Conservation (phyloP, 2,888 invertebrate genomes). For the Lepidocyrtoides sp. region DNA sequence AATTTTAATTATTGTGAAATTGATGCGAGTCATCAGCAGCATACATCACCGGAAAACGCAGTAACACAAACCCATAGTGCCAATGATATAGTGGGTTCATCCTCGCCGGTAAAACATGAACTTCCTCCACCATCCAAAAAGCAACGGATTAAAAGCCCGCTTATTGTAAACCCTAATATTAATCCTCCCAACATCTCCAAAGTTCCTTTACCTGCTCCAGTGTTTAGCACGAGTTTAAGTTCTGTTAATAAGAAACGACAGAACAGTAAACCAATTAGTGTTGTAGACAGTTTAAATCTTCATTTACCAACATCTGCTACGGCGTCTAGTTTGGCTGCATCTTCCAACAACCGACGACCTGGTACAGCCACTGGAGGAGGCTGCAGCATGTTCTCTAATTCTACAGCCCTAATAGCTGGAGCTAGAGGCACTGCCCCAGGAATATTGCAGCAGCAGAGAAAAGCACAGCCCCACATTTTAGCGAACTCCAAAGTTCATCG, state of each 20-base stretch:
- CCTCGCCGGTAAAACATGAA: slow-evolving; percentile 31
- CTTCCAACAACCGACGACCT: slow-evolving; percentile 76
- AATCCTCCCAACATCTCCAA: slow-evolving; percentile 64
- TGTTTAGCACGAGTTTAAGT: slow-evolving; percentile 83
- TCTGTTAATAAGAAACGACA: slow-evolving; percentile 79
- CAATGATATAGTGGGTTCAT: slow-evolving; percentile 20
- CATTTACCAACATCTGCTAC: slow-evolving; percentile 81
- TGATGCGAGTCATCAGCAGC: neutral
- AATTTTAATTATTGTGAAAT: slow-evolving; percentile 5
- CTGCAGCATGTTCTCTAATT: slow-evolving; percentile 81
- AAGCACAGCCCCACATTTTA: slow-evolving; percentile 84
- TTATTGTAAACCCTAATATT: slow-evolving; percentile 69
- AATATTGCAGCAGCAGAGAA: slow-evolving; percentile 82
- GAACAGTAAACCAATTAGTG: slow-evolving; percentile 76
- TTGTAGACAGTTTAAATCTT: slow-evolving; percentile 80
- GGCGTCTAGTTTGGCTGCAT: slow-evolving; percentile 82
- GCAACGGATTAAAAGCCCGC: slow-evolving; percentile 76
- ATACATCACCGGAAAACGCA: neutral
- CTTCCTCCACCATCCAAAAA: slow-evolving; percentile 67
- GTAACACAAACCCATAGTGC: neutral
- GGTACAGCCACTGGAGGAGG: slow-evolving; percentile 69
- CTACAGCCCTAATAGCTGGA: slow-evolving; percentile 65
- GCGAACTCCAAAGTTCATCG: slow-evolving; percentile 83
- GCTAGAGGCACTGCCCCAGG: slow-evolving; percentile 78
- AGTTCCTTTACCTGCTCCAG: slow-evolving; percentile 79